These are phyloP conservation scores for Eumerus sabulonum DNA, from an alignment of 2,888 invertebrate genomes.

Conservation along the genomic window DNA sequence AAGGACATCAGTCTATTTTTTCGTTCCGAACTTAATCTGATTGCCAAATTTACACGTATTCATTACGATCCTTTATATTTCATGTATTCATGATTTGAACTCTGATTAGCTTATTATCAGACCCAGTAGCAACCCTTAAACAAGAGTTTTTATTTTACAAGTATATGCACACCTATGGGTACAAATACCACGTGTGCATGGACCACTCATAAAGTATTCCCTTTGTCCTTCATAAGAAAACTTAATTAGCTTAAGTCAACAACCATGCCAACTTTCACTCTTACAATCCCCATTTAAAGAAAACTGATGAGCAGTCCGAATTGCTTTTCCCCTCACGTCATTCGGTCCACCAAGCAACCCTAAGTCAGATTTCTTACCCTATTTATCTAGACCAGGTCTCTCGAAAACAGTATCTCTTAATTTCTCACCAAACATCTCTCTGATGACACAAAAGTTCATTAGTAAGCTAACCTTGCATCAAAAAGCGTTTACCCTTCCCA, in stretches of 20 bases:
- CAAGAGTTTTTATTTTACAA: too few species aligned
- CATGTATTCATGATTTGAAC: too few species aligned
- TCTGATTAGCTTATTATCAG: too few species aligned
- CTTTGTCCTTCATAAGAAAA: background rate
- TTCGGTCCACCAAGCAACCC: background rate
- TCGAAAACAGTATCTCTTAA: constrained; percentile 1
- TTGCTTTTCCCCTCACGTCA: background rate
- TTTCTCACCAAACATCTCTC: constrained; percentile 16
- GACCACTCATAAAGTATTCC: background rate
- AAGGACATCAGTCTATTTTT: too few species aligned
- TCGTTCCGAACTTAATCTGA: too few species aligned
- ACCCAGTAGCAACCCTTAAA: too few species aligned
- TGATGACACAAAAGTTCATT: constrained; percentile 59
- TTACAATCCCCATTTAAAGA: constrained; percentile 17
- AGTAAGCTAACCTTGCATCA: constrained; percentile 63
- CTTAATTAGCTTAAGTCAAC: too few species aligned
- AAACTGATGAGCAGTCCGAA: constrained; percentile 38
- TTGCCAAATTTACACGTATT: too few species aligned
- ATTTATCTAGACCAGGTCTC: constrained; percentile 41
- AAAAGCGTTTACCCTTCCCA: constrained; percentile 60
- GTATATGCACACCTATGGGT: too few species aligned
- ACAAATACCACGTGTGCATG: too few species aligned
- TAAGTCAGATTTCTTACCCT: constrained; percentile 32
- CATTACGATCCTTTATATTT: too few species aligned
- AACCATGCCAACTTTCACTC: too few species aligned